Evolutionary conservation across 2,797 vertebrate genomes (phyloP).

Genomic region (Malacoraja senta): DNA sequence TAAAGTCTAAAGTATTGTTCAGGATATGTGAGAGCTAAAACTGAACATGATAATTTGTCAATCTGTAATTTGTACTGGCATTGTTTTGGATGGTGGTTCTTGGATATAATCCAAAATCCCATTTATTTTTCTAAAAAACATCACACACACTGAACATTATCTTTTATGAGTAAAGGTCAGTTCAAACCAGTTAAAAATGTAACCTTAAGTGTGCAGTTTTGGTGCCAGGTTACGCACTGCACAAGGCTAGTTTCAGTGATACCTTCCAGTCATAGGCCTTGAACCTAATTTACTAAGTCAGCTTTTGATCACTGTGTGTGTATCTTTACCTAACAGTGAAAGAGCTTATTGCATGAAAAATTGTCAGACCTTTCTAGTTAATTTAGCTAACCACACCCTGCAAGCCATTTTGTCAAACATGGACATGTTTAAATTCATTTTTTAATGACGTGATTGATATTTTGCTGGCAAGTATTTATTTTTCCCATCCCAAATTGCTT

Average conservation of each 20-base stretch:
- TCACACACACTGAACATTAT: not conserved
- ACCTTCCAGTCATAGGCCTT: not conserved
- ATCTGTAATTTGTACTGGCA: not conserved
- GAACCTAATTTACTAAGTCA: not conserved
- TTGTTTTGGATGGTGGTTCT: not conserved
- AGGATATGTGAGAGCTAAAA: not conserved
- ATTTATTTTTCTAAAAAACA: not conserved
- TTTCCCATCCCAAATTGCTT: too few species aligned
- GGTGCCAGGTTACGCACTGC: not conserved
- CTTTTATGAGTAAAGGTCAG: not conserved
- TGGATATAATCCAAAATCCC: too few species aligned
- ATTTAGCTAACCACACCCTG: not conserved
- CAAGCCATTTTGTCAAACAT: not conserved
- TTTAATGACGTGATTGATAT: too few species aligned
- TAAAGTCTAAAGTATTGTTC: too few species aligned
- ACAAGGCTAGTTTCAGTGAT: not conserved
- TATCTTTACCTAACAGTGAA: not conserved
- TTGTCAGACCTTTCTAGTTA: not conserved
- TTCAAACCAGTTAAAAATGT: not conserved
- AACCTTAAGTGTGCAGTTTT: not conserved
- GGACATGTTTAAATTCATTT: too few species aligned
- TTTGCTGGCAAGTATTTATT: too few species aligned
- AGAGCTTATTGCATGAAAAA: not conserved
- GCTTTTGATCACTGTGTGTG: not conserved
- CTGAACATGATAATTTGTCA: not conserved